A percentile compares a stretch with the other conserved stretches of the same genome.
phyloP scores from a whole-genome alignment of 1,140 invertebrate genomes.

The Leptinotarsa lineolata region DNA sequence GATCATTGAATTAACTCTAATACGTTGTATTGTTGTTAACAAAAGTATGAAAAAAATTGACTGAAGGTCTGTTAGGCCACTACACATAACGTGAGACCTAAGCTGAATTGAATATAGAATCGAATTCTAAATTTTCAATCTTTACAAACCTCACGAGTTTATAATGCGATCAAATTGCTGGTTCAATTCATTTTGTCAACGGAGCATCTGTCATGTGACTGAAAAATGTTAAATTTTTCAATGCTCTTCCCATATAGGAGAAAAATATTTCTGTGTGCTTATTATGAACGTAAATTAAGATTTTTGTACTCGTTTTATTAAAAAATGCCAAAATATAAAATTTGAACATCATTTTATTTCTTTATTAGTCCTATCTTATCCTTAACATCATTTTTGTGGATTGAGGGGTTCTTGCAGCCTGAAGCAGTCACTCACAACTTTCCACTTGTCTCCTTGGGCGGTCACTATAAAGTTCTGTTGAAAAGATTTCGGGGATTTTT shows the following conservation, averaged over 20 bases:
- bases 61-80: neutral
- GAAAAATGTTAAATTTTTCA: neutral
- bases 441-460: conserved; percentile 83
- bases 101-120: too few species aligned
- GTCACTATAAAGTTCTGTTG: conserved; percentile 83
- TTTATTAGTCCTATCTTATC: neutral
- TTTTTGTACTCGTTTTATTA: conserved; percentile 40
- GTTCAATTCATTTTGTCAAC: neutral
- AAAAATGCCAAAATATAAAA: conserved; percentile 14
- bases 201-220: neutral
- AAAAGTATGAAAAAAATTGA: neutral
- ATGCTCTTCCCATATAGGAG: neutral
- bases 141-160: too few species aligned
- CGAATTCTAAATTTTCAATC: too few species aligned
- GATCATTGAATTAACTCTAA: neutral
- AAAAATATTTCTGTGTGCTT: conserved; percentile 16
- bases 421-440: conserved; percentile 82
- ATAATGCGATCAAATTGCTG: neutral
- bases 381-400: conserved; percentile 20
- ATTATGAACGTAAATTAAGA: conserved; percentile 33
- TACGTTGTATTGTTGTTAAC: neutral
- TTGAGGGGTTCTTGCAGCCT: conserved; percentile 68
- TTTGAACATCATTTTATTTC: conserved; percentile 4
- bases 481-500: conserved; percentile 68
- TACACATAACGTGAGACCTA: too few species aligned